Base-by-base conservation (phyloP, 2,888 invertebrate genomes). In the Eupeodes latifasciatus region DNA sequence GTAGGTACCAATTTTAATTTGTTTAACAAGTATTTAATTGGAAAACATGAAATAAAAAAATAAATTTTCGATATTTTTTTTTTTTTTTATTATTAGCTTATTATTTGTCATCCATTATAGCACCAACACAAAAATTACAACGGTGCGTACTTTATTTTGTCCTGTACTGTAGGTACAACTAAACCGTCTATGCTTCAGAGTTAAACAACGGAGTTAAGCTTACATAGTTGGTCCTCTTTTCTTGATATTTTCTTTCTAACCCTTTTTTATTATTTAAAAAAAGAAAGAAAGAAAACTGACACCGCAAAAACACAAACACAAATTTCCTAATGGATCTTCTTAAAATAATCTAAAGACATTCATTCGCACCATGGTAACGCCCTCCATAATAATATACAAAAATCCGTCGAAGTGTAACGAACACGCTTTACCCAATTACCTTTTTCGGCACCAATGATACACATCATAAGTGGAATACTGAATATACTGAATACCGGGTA, bases 351-450 rank as follows among this genome's bases (percentile, higher is more conserved):
- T 27, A 27, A 27, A 27, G 27, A 27, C 2, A 27, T 27, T 27
- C 44, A 16, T 2, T 66, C 11, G 5, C 57, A 47, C 59, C 27
- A 72, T 59, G 47, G 72, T 7, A 72, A 72, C 53, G 19, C 72
- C 72, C 53, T 19, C 72, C 72, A 47, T 19, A 71, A 12, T 36
- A 12, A 51, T 6, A 16, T n/a, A 19, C 19, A 19, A 19, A 40
- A 66, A 34, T 34, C 12, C 72, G 74, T 66, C 66, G 66, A 83
- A 67, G 49, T 72, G 78, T 61, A 76, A 82, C n/a, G 49, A 34
- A 69, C 66, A 75, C 51, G n/a, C 55, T 82, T 71, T 34, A 57
- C 62, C 71, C 76, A 76, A 81, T 69, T 76, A 76, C 69, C 44
- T 19, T 69, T 72, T 59, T 10, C 19, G 62, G 11, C 40, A 40